A percentile compares a stretch with the other conserved stretches of the same genome.
phyloP scores from a whole-genome alignment of 2,113 vertebrate genomes.

The Poeciliopsis occidentalis region DNA sequence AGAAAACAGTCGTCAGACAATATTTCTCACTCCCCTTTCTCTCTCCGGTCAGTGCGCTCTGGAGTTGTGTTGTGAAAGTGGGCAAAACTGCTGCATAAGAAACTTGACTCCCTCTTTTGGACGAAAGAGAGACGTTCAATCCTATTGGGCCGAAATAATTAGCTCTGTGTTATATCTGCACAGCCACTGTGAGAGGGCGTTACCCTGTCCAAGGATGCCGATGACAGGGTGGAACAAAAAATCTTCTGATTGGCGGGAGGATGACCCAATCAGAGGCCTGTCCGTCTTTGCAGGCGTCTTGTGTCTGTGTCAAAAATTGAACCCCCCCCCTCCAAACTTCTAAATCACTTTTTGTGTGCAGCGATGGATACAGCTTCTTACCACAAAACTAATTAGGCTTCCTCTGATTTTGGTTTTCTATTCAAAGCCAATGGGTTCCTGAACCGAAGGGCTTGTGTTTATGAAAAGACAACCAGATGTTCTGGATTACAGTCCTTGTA shows the following conservation, averaged over 20 bases:
- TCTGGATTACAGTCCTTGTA: neutral
- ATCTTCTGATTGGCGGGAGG: slow-evolving; percentile 68
- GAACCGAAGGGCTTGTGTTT: neutral
- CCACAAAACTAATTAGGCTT: neutral
- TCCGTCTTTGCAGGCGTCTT: slow-evolving; percentile 58
- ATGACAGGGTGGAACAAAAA: neutral
- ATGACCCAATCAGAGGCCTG: slow-evolving; percentile 70
- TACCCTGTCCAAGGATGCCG: slow-evolving; percentile 33
- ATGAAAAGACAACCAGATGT: neutral
- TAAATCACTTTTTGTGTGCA: neutral
- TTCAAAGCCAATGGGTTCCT: neutral
- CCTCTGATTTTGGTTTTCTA: neutral
- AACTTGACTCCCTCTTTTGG: slow-evolving; percentile 81
- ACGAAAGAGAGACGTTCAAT: slow-evolving; percentile 65
- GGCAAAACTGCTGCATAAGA: slow-evolving; percentile 50
- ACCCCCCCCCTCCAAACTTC: neutral
- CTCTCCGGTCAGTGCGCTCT: slow-evolving; percentile 39
- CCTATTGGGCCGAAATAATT: slow-evolving; percentile 23
- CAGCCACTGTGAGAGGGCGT: slow-evolving; percentile 59
- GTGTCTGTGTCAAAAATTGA: slow-evolving; percentile 10
- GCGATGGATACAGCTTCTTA: neutral
- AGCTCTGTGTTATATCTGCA: slow-evolving; percentile 62
- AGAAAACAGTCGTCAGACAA: slow-evolving; percentile 38
- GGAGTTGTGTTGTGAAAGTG: slow-evolving; percentile 42
- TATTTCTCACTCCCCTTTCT: slow-evolving; percentile 22